Evolutionary conservation across 2,888 invertebrate species (phyloP).

Genomic region (Cheilosia grossa): DNA sequence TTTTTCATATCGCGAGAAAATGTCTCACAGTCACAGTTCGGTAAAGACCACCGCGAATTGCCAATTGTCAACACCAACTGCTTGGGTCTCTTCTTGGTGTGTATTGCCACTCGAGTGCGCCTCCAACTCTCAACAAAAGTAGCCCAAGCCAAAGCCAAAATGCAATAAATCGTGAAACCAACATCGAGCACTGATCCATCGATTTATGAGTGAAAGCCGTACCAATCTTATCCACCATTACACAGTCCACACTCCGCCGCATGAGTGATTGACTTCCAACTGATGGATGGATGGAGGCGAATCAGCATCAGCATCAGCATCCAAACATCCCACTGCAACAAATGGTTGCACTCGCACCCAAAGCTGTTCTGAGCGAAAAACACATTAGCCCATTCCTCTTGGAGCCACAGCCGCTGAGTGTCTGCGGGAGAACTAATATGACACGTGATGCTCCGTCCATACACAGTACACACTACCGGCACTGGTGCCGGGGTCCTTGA

Average conservation of each 20-base stretch:
- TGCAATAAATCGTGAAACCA: constrained; percentile 58
- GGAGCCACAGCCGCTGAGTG: constrained; percentile 21
- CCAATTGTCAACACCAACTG: too few species aligned
- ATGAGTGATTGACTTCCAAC: constrained; percentile 66
- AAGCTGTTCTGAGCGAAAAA: constrained; percentile 60
- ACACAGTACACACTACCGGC: constrained; percentile 21
- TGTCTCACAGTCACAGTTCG: too few species aligned
- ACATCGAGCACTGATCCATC: constrained; percentile 41
- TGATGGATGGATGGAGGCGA: constrained; percentile 63
- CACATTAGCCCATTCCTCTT: constrained; percentile 33
- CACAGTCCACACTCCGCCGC: constrained; percentile 28
- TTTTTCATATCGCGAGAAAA: too few species aligned
- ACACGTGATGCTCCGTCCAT: neutral
- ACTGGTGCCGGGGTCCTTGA: constrained; percentile 59
- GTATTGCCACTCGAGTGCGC: too few species aligned
- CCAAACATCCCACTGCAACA: constrained; percentile 57
- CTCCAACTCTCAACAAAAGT: neutral
- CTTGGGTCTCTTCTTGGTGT: too few species aligned
- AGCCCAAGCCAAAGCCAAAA: constrained; percentile 29
- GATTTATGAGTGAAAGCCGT: constrained; percentile 56
- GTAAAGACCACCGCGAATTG: too few species aligned
- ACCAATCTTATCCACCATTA: constrained; percentile 50
- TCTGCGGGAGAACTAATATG: constrained; percentile 41
- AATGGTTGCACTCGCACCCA: constrained; percentile 72
- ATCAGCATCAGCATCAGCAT: constrained; percentile 50